Conservation (phyloP, 2,888 invertebrate species). For the Ectropis crepuscularia region DNA sequence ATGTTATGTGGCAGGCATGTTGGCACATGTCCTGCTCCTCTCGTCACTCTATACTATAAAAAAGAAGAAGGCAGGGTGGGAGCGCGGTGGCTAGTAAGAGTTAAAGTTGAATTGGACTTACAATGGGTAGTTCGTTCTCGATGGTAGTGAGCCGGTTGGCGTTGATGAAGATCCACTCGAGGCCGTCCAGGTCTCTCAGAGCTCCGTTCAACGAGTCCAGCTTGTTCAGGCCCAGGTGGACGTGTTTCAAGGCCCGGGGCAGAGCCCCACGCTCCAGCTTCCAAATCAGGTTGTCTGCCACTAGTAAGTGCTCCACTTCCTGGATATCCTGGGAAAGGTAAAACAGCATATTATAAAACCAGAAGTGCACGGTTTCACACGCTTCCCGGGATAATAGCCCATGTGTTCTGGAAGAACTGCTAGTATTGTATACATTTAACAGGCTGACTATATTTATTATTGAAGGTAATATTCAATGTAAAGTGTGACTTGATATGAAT, state of each 20-base stretch:
- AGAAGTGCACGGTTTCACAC: neutral
- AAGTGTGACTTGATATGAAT: no score
- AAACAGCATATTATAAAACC: neutral
- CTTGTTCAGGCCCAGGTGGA: slow-evolving; percentile 91
- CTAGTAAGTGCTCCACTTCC: slow-evolving; percentile 87
- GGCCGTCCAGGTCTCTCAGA: slow-evolving; percentile 88
- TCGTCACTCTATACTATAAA: no score
- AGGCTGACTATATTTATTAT: no score
- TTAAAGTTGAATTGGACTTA: slow-evolving; percentile 62
- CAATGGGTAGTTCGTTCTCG: slow-evolving; percentile 90
- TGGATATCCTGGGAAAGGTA: slow-evolving; percentile 67
- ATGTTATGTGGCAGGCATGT: no score
- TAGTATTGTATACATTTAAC: no score
- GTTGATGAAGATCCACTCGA: slow-evolving; percentile 92
- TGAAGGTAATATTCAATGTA: no score
- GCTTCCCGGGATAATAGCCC: neutral
- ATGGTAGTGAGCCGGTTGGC: slow-evolving; percentile 89
- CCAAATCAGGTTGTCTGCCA: slow-evolving; percentile 91
- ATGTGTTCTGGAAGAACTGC: no score
- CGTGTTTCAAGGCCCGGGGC: slow-evolving; percentile 87
- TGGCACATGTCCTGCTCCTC: no score
- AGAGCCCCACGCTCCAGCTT: slow-evolving; percentile 89
- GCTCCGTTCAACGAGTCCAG: slow-evolving; percentile 90
- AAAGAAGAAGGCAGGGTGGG: no score
- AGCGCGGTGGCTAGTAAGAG: no score